These are phyloP conservation scores for Oceanodroma tethys DNA, from an alignment of 2,113 vertebrate genomes.

Conservation along the genomic window DNA sequence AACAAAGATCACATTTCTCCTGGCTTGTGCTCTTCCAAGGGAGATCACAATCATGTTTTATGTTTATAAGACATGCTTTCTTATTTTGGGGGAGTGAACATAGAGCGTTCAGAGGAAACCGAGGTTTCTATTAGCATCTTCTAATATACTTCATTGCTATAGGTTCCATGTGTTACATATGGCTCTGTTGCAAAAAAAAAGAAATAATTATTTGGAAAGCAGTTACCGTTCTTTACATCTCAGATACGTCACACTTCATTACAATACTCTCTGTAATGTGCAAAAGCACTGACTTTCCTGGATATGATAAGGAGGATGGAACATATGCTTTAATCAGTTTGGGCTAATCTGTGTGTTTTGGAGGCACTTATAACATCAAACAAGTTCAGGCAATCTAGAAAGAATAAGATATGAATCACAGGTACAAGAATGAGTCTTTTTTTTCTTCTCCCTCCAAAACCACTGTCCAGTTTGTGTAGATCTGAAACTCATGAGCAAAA, in stretches of 20 bases:
- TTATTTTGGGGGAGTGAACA: background rate
- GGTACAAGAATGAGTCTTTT: background rate
- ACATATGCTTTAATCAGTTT: conserved; percentile 10
- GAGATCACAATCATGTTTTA: background rate
- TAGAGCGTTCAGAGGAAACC: background rate
- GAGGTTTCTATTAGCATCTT: background rate
- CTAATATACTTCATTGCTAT: background rate
- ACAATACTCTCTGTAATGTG: background rate
- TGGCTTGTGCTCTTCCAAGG: background rate
- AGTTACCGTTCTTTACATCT: background rate
- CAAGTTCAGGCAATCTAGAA: background rate
- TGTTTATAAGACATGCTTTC: conserved; percentile 11
- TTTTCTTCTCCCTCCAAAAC: background rate
- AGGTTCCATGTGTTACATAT: background rate
- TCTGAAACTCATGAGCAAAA: background rate
- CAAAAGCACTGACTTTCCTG: conserved; percentile 22
- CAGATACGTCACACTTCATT: conserved; percentile 6
- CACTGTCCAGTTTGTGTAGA: background rate
- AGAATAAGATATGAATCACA: conserved; percentile 26
- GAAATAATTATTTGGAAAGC: conserved; percentile 1
- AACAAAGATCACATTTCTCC: conserved; percentile 32
- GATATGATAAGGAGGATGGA: conserved; percentile 7
- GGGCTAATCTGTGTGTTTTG: conserved; percentile 31
- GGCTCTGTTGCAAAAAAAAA: background rate
- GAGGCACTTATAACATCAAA: conserved; percentile 30